phyloP scores from a whole-genome alignment of 2,888 invertebrate genomes.

The Limulus polyphemus region DNA sequence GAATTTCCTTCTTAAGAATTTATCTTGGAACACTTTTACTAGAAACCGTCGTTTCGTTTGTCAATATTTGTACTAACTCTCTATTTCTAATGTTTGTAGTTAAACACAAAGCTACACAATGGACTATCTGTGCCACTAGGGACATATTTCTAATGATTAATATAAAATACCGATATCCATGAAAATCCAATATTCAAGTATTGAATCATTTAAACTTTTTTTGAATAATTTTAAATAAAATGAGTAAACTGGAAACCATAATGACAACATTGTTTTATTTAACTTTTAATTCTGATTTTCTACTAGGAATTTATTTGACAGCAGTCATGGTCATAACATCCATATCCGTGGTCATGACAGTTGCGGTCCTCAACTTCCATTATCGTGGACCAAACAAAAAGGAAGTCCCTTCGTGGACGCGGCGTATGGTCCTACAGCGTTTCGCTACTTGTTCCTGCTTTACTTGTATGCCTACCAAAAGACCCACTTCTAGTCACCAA shows the following conservation, averaged over 20 bases:
- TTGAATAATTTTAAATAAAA: slow-evolving; percentile 2
- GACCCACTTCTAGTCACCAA: slow-evolving; percentile 5
- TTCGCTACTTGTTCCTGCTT: slow-evolving; percentile 22
- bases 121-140: no score
- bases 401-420: slow-evolving; percentile 41
- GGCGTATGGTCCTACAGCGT: slow-evolving; percentile 18
- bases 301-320: slow-evolving; percentile 44
- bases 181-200: no score
- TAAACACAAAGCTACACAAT: no score
- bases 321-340: slow-evolving; percentile 47
- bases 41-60: no score
- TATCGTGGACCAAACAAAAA: slow-evolving; percentile 43
- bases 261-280: slow-evolving; percentile 8
- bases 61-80: no score
- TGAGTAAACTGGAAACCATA: neutral
- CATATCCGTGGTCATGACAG: slow-evolving; percentile 44
- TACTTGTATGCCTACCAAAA: slow-evolving; percentile 7
- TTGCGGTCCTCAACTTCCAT: slow-evolving; percentile 46
- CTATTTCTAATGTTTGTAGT: no score
- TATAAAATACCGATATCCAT: no score
- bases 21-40: no score
- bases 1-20: no score
- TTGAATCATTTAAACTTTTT: neutral
- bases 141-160: no score
- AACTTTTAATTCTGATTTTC: slow-evolving; percentile 6